These are phyloP conservation scores for Erebia ligea DNA, from an alignment of 2,888 invertebrate species.

Conservation along the genomic window DNA sequence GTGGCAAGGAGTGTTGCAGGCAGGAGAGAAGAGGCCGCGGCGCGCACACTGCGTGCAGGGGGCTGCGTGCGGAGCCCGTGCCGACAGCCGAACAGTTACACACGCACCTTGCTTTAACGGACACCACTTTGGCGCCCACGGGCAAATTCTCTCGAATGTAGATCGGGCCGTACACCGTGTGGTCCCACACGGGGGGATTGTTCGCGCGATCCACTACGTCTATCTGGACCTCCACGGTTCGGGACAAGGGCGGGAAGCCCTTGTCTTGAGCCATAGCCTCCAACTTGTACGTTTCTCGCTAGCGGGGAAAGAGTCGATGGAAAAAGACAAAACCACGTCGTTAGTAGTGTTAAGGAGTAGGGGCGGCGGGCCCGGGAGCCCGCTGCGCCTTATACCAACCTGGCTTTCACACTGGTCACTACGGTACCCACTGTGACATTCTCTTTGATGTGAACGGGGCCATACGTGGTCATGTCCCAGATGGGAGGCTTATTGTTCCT, in stretches of 20 bases:
- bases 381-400: slow-evolving; percentile 91
- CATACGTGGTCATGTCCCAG: slow-evolving; percentile 97
- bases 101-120: slow-evolving; percentile 99
- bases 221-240: slow-evolving; percentile 98
- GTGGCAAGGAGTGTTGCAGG: slow-evolving; percentile 35
- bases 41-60: slow-evolving; percentile 76
- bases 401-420: slow-evolving; percentile 99
- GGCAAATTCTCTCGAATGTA: slow-evolving; percentile 99
- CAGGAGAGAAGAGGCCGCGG: slow-evolving; percentile 40
- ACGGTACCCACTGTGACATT: slow-evolving; percentile 99
- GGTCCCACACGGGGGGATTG: slow-evolving; percentile 99
- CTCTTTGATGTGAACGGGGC: slow-evolving; percentile 99
- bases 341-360: slow-evolving; percentile 85
- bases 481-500: slow-evolving; percentile 99
- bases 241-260: slow-evolving; percentile 96
- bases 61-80: slow-evolving; percentile 86
- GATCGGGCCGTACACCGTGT: slow-evolving; percentile 98
- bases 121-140: slow-evolving; percentile 98
- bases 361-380: slow-evolving; percentile 77
- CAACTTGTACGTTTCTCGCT: slow-evolving; percentile 99
- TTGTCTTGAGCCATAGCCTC: slow-evolving; percentile 99
- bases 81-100: slow-evolving; percentile 77
- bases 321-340: slow-evolving; percentile 87
- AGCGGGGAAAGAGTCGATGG: slow-evolving; percentile 85
- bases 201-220: slow-evolving; percentile 99